A percentile compares a stretch with the other conserved stretches of the same genome.
Conservation (phyloP, 2,888 invertebrate species). For the Aleiodes alternator region DNA sequence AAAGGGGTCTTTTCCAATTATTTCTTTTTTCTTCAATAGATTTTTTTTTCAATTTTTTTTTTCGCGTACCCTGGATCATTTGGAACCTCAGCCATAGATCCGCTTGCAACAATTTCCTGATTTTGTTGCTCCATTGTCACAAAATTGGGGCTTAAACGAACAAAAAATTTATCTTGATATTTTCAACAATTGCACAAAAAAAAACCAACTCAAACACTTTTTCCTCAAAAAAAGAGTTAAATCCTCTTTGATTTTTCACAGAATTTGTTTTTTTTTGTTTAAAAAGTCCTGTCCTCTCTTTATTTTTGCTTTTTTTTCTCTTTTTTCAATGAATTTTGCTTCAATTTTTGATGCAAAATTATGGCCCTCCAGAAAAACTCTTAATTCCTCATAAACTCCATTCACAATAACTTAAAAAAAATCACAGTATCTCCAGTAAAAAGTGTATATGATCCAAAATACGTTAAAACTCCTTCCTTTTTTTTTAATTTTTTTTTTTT, state of each 20-base stretch:
- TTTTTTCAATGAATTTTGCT: too few species aligned
- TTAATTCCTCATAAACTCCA: conserved; percentile 12
- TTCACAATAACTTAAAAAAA: conserved; percentile 23
- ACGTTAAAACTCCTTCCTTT: not conserved
- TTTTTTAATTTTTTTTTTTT: not conserved
- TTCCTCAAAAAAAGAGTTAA: not conserved
- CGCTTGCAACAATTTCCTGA: conserved; percentile 86
- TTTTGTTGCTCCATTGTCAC: conserved; percentile 83
- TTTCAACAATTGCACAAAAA: not conserved
- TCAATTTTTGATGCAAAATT: not conserved
- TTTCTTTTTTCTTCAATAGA: conserved; percentile 30
- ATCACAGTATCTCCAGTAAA: conserved; percentile 26
- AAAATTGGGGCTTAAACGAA: not conserved
- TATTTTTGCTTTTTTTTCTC: too few species aligned
- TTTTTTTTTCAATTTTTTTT: conserved; percentile 27
- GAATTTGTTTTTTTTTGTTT: too few species aligned
- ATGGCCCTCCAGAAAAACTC: not conserved
- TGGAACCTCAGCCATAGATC: conserved; percentile 92
- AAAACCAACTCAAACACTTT: too few species aligned
- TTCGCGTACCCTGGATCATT: conserved; percentile 92
- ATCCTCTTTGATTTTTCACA: too few species aligned
- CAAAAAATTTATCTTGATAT: not conserved
- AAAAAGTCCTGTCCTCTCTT: too few species aligned
- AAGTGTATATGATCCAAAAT: not conserved
- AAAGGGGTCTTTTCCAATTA: conserved; percentile 35